Conservation (phyloP, 2,113 vertebrate genomes). For the Ovis aries region DNA sequence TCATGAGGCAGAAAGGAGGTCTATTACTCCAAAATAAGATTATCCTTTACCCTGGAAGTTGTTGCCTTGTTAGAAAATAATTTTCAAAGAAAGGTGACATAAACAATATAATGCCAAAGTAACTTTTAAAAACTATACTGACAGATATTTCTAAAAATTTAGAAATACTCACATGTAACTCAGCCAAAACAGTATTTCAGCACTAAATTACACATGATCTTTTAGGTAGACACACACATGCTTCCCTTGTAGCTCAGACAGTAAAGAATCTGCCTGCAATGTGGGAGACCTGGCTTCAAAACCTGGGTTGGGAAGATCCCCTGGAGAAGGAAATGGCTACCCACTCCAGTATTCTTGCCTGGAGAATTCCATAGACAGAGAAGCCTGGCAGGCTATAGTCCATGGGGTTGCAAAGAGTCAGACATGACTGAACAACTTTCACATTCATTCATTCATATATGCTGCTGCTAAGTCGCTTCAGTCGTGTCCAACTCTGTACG, state of each 20-base stretch:
- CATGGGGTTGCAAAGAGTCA: not conserved
- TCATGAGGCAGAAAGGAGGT: not conserved
- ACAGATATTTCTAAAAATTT: constrained; percentile 12
- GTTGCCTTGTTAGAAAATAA: not conserved
- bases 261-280: not conserved
- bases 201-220: not conserved
- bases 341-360: not conserved
- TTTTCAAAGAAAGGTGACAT: not conserved
- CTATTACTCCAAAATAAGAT: not conserved
- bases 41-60: not conserved
- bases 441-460: not conserved
- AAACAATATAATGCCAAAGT: not conserved
- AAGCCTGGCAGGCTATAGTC: not conserved
- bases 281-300: not conserved
- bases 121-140: not conserved
- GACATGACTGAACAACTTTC: not conserved
- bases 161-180: constrained; percentile 16
- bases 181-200: constrained; percentile 28
- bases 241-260: not conserved
- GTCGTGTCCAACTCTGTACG: too few species aligned
- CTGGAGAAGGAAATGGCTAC: not conserved
- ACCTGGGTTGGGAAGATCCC: not conserved
- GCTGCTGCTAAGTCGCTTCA: too few species aligned
- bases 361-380: not conserved
- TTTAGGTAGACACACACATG: not conserved